These are phyloP conservation scores for Erinaceus europaeus DNA, from an alignment of 2,113 vertebrate species.

Conservation along the genomic window DNA sequence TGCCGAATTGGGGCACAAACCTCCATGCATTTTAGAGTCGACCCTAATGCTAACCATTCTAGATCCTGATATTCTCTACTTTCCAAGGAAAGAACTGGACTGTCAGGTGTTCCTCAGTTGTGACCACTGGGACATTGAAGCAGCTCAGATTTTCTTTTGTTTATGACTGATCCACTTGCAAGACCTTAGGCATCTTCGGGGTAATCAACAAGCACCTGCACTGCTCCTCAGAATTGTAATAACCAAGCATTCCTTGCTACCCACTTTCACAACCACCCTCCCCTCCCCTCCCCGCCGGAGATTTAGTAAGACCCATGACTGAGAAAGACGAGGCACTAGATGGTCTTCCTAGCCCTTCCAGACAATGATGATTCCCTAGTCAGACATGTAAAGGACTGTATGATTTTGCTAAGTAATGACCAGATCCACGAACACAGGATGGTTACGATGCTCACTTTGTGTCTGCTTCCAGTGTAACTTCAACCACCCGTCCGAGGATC, in stretches of 20 bases:
- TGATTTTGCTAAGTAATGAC: background rate
- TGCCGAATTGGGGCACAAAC: background rate
- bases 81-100: background rate
- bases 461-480: slow-evolving; percentile 86
- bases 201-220: background rate
- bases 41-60: background rate
- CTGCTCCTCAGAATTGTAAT: background rate
- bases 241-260: background rate
- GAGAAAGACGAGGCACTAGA: background rate
- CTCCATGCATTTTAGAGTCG: background rate
- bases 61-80: background rate
- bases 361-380: background rate
- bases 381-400: background rate
- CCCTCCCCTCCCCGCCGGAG: background rate
- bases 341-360: background rate
- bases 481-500: slow-evolving; percentile 82
- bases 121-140: background rate
- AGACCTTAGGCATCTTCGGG: background rate
- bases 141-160: background rate
- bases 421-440: background rate
- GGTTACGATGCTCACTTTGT: background rate
- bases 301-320: background rate
- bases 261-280: background rate
- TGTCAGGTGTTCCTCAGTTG: background rate
- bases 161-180: background rate